Conservation (phyloP, 2,797 vertebrate species). For the Hapalemur alaotrensis region DNA sequence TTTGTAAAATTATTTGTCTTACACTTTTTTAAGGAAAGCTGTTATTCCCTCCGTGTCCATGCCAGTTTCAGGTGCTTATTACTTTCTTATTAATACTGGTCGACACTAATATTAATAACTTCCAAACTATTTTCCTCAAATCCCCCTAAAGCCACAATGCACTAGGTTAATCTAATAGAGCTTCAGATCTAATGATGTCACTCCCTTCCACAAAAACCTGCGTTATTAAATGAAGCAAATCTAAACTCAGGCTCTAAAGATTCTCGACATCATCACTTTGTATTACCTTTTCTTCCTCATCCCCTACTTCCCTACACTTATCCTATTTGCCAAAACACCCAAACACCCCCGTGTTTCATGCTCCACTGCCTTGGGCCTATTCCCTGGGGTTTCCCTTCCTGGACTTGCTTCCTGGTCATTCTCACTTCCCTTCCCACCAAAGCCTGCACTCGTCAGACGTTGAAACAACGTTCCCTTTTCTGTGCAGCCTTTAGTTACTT, state of each 20-base stretch:
- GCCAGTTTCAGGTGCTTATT: neutral
- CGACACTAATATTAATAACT: neutral
- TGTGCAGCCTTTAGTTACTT: neutral
- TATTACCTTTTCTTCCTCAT: neutral
- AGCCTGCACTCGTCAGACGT: neutral
- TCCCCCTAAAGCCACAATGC: neutral
- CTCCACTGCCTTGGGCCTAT: neutral
- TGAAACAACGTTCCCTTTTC: neutral
- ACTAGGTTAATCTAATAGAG: neutral
- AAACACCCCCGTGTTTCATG: rapidly evolving
- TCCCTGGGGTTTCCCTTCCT: neutral
- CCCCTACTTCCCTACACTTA: rapidly evolving
- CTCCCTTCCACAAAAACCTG: neutral
- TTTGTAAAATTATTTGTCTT: neutral
- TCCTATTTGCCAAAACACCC: neutral
- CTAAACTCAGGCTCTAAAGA: neutral
- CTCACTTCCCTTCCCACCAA: neutral
- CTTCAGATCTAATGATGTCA: neutral
- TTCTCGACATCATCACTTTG: neutral
- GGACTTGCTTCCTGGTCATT: neutral
- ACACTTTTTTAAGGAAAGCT: neutral
- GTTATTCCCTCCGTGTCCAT: neutral
- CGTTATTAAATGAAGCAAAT: neutral
- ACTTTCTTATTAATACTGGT: neutral
- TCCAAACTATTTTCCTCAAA: neutral